Conservation (phyloP, 2,797 vertebrate genomes). For the Gadopsis marmoratus region DNA sequence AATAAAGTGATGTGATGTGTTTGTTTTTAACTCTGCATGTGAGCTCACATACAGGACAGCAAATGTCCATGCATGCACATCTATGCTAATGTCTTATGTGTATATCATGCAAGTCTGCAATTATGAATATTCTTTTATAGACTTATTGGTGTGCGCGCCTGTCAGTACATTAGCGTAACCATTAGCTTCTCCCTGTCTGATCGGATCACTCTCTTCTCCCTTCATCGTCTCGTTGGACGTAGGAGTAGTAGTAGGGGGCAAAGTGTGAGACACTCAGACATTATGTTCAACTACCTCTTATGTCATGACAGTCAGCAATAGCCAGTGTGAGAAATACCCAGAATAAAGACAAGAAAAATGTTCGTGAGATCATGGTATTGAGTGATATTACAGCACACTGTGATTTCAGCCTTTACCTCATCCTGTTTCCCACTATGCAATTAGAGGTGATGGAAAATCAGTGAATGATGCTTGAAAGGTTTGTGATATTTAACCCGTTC, state of each 20-base stretch:
- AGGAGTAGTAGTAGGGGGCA: background rate
- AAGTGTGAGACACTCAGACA: background rate
- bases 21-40: conserved; percentile 19
- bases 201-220: conserved; percentile 33
- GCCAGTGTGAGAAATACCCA: background rate
- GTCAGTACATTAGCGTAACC: conserved; percentile 41
- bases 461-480: background rate
- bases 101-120: conserved; percentile 35
- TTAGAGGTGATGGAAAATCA: conserved; percentile 13
- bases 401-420: conserved; percentile 18
- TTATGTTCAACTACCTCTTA: conserved; percentile 11
- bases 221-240: conserved; percentile 14
- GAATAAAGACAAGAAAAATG: background rate
- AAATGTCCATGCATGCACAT: background rate
- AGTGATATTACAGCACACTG: background rate
- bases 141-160: conserved; percentile 48
- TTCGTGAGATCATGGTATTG: conserved; percentile 15
- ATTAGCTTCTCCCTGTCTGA: conserved; percentile 53
- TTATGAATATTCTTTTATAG: conserved; percentile 53
- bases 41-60: conserved; percentile 3
- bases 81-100: conserved; percentile 11
- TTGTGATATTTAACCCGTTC: conserved; percentile 9
- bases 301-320: background rate
- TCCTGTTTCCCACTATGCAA: background rate
- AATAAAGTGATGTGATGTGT: conserved; percentile 25